These are phyloP conservation scores for Platycheirus rosarum DNA, from an alignment of 2,888 invertebrate genomes.

Conservation along the genomic window DNA sequence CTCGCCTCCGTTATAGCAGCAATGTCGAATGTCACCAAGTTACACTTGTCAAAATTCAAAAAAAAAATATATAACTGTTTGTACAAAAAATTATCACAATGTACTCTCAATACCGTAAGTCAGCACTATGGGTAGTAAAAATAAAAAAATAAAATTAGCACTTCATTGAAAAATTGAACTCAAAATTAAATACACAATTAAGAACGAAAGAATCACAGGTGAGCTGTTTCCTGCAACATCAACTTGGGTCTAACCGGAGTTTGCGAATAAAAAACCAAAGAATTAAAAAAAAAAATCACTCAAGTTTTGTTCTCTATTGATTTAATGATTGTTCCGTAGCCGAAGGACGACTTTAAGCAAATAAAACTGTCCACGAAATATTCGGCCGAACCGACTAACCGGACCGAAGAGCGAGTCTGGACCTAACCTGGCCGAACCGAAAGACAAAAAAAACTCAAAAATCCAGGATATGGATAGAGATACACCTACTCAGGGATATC, in stretches of 20 bases:
- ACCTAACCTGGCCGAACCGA: not conserved
- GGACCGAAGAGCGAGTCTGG: not conserved
- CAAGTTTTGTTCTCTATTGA: not conserved
- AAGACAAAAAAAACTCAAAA: constrained; percentile 17
- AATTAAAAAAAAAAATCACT: not conserved
- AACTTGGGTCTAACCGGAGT: constrained; percentile 53
- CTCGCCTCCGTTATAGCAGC: constrained; percentile 2
- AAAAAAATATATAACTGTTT: constrained; percentile 19
- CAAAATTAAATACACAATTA: no score
- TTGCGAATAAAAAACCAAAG: not conserved
- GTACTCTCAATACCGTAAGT: constrained; percentile 47
- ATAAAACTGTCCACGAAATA: constrained; percentile 42
- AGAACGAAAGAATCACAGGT: constrained; percentile 47
- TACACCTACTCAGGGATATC: constrained; percentile 40
- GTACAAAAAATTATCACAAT: constrained; percentile 40
- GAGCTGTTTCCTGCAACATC: constrained; percentile 41
- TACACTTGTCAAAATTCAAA: constrained; percentile 29
- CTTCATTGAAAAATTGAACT: constrained; percentile 5
- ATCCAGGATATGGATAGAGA: constrained; percentile 26
- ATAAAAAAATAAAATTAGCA: constrained; percentile 12
- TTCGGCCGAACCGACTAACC: not conserved
- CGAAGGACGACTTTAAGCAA: constrained; percentile 49
- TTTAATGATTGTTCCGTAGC: constrained; percentile 5
- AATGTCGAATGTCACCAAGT: constrained; percentile 26
- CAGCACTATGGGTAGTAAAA: constrained; percentile 25